Percentiles rank a stretch among this genome's conserved stretches.
phyloP scores from a whole-genome alignment of 2,888 invertebrate genomes.

The Trichogramma evanescens region DNA sequence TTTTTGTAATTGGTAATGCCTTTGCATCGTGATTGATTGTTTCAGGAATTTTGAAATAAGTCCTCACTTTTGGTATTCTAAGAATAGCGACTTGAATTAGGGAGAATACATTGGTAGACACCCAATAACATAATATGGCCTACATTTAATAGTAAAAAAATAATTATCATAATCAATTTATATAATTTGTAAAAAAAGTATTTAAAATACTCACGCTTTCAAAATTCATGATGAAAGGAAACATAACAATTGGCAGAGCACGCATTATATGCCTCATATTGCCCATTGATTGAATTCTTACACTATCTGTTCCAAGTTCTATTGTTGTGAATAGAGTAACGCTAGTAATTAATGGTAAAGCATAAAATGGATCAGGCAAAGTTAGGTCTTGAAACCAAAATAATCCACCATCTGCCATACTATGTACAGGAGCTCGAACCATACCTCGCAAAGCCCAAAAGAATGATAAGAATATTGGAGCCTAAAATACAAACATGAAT shows the following conservation, averaged over 20 bases:
- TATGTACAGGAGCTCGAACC: slow-evolving; percentile 86
- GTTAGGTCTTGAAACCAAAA: slow-evolving; percentile 93
- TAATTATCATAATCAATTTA: slow-evolving; percentile 1
- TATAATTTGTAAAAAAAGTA: slow-evolving; percentile 1
- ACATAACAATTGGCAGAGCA: slow-evolving; percentile 68
- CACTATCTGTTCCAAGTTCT: slow-evolving; percentile 75
- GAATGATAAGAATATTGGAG: slow-evolving; percentile 85
- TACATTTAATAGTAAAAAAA: slow-evolving; percentile 26
- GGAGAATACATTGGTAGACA: slow-evolving; percentile 78
- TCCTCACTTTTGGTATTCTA: slow-evolving; percentile 65
- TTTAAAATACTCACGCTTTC: slow-evolving; percentile 57
- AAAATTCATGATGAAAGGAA: slow-evolving; percentile 82
- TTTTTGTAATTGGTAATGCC: slow-evolving; percentile 44
- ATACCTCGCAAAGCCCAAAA: slow-evolving; percentile 82
- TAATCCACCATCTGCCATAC: slow-evolving; percentile 79
- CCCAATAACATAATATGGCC: slow-evolving; percentile 87
- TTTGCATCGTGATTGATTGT: slow-evolving; percentile 53
- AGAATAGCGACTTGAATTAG: slow-evolving; percentile 72
- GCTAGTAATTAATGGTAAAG: slow-evolving; percentile 80
- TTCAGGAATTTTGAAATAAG: slow-evolving; percentile 67
- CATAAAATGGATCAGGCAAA: slow-evolving; percentile 78
- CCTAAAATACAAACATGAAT: slow-evolving; percentile 44
- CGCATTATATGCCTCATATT: slow-evolving; percentile 69
- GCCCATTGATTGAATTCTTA: slow-evolving; percentile 50
- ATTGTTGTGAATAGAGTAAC: slow-evolving; percentile 75